Conservation (phyloP, 2,113 vertebrate species). For the Platichthys stellatus region DNA sequence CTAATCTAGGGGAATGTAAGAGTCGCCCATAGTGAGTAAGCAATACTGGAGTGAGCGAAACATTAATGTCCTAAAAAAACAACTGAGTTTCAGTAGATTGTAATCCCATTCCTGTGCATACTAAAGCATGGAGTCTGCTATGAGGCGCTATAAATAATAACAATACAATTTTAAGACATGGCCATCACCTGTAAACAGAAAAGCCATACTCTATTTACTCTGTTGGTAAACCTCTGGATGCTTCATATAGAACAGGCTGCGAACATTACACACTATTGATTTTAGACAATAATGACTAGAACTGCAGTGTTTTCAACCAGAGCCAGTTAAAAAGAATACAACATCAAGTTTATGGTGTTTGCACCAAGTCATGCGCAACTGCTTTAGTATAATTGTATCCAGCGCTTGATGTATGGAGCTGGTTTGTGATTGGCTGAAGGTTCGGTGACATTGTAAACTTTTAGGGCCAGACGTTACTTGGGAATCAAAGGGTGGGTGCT, state of each 20-base stretch:
- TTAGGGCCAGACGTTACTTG: slow-evolving; percentile 11
- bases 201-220: not conserved
- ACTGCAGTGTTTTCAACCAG: not conserved
- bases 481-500: not conserved
- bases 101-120: slow-evolving; percentile 20
- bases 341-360: not conserved
- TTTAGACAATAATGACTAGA: not conserved
- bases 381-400: not conserved
- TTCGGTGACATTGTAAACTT: slow-evolving; percentile 5
- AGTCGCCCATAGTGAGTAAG: slow-evolving; percentile 31
- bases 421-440: not conserved
- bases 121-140: slow-evolving; percentile 20
- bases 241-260: slow-evolving; percentile 4
- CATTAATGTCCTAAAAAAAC: slow-evolving; percentile 43
- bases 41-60: slow-evolving; percentile 34
- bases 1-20: slow-evolving; percentile 45
- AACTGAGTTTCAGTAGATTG: slow-evolving; percentile 31
- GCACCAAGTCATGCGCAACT: slow-evolving; percentile 3
- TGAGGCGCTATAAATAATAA: not conserved
- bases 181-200: slow-evolving; percentile 9
- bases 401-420: not conserved
- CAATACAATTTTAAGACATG: not conserved
- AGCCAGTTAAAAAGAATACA: slow-evolving; percentile 13
- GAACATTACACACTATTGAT: slow-evolving; percentile 34
- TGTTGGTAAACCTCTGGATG: not conserved